Base-by-base conservation (phyloP, 2,797 vertebrate species). In the Notolabrus celidotus region DNA sequence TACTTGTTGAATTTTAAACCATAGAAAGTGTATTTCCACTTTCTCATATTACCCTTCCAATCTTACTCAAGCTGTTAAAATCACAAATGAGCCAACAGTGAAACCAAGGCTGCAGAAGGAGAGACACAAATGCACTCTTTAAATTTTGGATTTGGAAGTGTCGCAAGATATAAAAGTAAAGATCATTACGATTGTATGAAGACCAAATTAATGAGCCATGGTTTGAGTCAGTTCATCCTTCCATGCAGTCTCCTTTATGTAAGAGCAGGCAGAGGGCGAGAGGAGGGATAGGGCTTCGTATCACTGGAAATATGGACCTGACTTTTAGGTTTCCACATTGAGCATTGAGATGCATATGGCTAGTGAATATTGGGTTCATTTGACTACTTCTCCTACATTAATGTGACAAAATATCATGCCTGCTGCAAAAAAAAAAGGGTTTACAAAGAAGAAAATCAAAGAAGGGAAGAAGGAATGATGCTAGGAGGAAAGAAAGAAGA, bases 221-320 rank as follows among this genome's bases (percentile, higher is more conserved):
- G 72, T 78, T 77, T n/a, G 8, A 39, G 69, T 64, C 31, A 4
- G 70, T 76, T 83, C 76, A 78, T 67, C 54, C 73, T 67, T 69
- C 69, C 66, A 76, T 79, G 71, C 82, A 85, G 74, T 39, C 8
- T 73, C 73, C 52, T 20, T 20, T 19, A 47, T 59, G 41, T 31
- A 3, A 75, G 51, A 64, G 73, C 63, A 77, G 61, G 66, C 71
- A 56, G 54, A 65, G 56, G 51, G 15, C 0, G 46, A 33, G 41
- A 62, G 79, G 2, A 36, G 68, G 55, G 54, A 51, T 1, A 58
- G 78, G 79, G 84, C 84, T 78, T 71, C 4, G 80, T 29, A 71
- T 85, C 74, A 79, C 19, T 2, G 34, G 45, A 54, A 19, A 23
- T 4, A 1, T 34, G 52, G 1, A 17, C 12, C 9, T 12, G 43